These are phyloP conservation scores for Araneus ventricosus DNA, from an alignment of 1,140 invertebrate genomes.

Conservation along the genomic window DNA sequence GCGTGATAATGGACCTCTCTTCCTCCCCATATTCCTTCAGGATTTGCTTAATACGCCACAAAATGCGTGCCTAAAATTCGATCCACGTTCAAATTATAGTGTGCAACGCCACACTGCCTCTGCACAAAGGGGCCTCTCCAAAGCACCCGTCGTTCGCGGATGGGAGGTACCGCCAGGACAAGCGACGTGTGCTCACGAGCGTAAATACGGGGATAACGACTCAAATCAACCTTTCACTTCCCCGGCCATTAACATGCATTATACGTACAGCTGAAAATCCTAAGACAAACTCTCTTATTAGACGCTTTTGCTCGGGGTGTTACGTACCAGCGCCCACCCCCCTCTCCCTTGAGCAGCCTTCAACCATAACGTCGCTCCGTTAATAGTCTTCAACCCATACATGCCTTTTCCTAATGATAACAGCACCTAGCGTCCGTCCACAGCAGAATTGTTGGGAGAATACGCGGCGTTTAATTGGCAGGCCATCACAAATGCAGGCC, in stretches of 20 bases:
- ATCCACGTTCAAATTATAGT: constrained; percentile 10
- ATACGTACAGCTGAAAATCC: constrained; percentile 16
- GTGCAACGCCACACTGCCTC: constrained; percentile 17
- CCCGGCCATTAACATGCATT: constrained; percentile 41
- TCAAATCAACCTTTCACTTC: constrained; percentile 44
- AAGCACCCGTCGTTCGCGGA: constrained; percentile 5
- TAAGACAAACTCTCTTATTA: constrained; percentile 43
- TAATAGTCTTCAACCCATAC: constrained; percentile 45
- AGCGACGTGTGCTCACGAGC: constrained; percentile 51
- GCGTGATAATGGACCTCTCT: not conserved
- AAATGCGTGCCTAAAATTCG: constrained; percentile 15
- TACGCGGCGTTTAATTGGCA: constrained; percentile 58
- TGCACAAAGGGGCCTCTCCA: not conserved
- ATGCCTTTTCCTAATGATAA: constrained; percentile 54
- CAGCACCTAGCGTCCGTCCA: constrained; percentile 28
- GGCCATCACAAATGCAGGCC: constrained; percentile 55
- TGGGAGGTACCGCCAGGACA: constrained; percentile 11
- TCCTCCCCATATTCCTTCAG: not conserved
- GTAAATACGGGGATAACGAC: constrained; percentile 46
- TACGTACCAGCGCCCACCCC: not conserved
- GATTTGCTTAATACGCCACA: not conserved
- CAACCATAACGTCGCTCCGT: constrained; percentile 52
- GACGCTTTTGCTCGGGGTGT: constrained; percentile 36
- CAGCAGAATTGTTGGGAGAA: constrained; percentile 2
- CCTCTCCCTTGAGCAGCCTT: not conserved